Evolutionary conservation across 2,113 vertebrate species (phyloP), one percentile per base, ranked within the genome.

Genomic region (Callorhinus ursinus): DNA sequence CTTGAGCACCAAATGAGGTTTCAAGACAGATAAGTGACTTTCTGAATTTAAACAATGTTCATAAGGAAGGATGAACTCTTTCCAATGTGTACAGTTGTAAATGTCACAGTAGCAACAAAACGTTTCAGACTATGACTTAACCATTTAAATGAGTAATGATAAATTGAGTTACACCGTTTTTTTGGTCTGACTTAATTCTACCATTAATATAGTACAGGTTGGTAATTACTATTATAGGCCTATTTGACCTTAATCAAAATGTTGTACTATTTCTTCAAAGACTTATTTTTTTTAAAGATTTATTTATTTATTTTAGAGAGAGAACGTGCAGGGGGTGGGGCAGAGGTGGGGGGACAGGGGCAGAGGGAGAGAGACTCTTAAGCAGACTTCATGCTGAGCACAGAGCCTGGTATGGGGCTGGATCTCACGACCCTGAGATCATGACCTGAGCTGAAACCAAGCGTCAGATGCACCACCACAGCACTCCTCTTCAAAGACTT

Each of bases 231-330:
- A 21, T 55, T 86, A 65, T 18, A 90, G 13, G 16, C 18, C 36
- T 67, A 5, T 33, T 26, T 94, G 53, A 94, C 2, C 6, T 61
- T 49, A 14, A 1, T 53, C 42, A 18, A 63, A 69, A 8, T 28
- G n/a, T 53, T 86, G 33, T 81, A 93, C 13, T 67, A 67, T 77
- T 85, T 94, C n/a, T 96, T 9, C 74, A 90, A 97, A 94, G 5
- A 9, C 26, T 61, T 97, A 84, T 28, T 16, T 67, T 67, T 69
- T 69, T 10, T 4, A 21, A 69, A 69, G 3, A 36, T 69, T 36
- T 10, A 36, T 69, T 67, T 7, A 16, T 67, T 69, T 19, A 69
- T n/a, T 69, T 69, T n/a, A n/a, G 67, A n/a, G 16, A 16, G 28
- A 7, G 63, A 16, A 14, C 14, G 19, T 8, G 31, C 0, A 26